Evolutionary conservation across 2,888 invertebrate species (phyloP).

Genomic region (Macrostomum cliftonense): DNA sequence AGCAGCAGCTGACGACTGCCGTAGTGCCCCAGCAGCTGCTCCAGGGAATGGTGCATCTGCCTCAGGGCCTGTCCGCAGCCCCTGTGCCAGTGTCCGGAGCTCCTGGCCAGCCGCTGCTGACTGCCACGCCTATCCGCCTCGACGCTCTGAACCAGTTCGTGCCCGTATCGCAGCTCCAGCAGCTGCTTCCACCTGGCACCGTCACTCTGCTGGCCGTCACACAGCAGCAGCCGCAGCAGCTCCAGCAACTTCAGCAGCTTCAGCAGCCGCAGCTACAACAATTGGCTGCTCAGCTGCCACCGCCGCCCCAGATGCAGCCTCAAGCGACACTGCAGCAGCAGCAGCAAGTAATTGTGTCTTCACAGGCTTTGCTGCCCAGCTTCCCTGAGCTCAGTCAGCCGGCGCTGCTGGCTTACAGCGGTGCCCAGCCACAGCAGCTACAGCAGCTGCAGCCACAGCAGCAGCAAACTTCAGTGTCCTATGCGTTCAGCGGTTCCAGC

Average conservation of each 20-base stretch:
- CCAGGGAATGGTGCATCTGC: not conserved
- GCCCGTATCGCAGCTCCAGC: not conserved
- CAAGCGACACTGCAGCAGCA: not conserved
- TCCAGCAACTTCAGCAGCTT: no score
- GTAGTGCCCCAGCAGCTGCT: conserved; percentile 3
- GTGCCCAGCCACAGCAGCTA: conserved; percentile 1
- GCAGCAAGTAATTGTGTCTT: not conserved
- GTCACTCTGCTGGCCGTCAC: not conserved
- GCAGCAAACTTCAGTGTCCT: not conserved
- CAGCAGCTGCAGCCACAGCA: not conserved
- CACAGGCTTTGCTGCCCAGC: no score
- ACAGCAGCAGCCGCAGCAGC: not conserved
- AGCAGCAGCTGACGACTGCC: conserved; percentile 1
- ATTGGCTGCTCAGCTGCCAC: not conserved
- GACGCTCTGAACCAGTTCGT: no score
- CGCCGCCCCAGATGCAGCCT: conserved; percentile 3
- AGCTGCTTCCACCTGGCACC: not conserved
- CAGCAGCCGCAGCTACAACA: not conserved
- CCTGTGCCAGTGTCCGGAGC: not conserved
- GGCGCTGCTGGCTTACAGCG: not conserved
- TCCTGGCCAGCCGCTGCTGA: not conserved
- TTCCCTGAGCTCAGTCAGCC: no score
- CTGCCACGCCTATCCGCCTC: not conserved
- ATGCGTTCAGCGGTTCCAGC: not conserved
- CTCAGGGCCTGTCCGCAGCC: not conserved